Percentiles rank a stretch among this genome's conserved stretches.
Conservation (phyloP, 2,888 invertebrate genomes). For the Mayetiola destructor region DNA sequence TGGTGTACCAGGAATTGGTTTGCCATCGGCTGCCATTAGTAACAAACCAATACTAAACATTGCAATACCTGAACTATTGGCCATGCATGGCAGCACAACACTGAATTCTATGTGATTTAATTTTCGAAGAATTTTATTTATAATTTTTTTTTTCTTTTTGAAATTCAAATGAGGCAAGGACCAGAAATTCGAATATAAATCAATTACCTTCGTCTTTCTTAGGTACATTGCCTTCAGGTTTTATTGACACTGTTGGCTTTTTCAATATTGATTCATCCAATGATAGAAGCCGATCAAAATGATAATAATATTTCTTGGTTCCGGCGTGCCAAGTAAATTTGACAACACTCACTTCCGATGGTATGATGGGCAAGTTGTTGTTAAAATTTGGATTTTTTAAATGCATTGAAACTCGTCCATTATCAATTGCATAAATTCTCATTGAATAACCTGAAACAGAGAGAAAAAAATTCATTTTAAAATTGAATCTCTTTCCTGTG, state of each 20-base stretch:
- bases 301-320: conserved; percentile 57
- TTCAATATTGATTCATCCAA: conserved; percentile 70
- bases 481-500: neutral
- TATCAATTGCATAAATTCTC: conserved; percentile 79
- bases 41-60: conserved; percentile 75
- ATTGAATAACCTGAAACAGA: conserved; percentile 54
- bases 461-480: conserved; percentile 3
- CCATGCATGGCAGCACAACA: conserved; percentile 72
- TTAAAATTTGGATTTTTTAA: conserved; percentile 82
- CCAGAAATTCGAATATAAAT: conserved; percentile 14
- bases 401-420: conserved; percentile 73
- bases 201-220: conserved; percentile 62
- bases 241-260: conserved; percentile 76
- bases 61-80: conserved; percentile 76
- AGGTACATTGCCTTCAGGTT: conserved; percentile 72
- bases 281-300: conserved; percentile 74
- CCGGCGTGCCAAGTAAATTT: conserved; percentile 87
- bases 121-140: no score
- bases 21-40: conserved; percentile 65
- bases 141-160: no score
- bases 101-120: conserved; percentile 58
- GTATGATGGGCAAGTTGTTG: conserved; percentile 76
- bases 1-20: conserved; percentile 73
- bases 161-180: no score
- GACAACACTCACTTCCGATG: conserved; percentile 78